Evolutionary conservation across 2,113 vertebrate genomes (phyloP).

Genomic region (Gymnarchus niloticus): DNA sequence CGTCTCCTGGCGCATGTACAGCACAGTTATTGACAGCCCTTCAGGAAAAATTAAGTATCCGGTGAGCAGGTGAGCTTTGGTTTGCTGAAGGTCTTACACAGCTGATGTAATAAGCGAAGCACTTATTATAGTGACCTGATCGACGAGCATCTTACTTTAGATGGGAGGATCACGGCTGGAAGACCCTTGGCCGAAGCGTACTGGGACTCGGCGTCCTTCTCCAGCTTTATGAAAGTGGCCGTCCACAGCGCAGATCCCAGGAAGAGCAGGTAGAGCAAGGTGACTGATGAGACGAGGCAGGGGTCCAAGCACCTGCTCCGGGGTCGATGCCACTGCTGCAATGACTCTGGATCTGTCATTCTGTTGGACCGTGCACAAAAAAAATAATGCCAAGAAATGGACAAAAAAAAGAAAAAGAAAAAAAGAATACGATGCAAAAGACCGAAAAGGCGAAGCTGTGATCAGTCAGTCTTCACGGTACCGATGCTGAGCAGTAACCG

Average conservation of each 20-base stretch:
- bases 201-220: too few relatives aligned
- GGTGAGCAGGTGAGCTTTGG: too few relatives aligned
- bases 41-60: too few relatives aligned
- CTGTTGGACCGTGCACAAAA: background rate
- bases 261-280: constrained; percentile 38
- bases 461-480: background rate
- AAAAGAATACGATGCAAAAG: background rate
- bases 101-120: too few relatives aligned
- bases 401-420: too few relatives aligned
- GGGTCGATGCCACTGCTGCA: constrained; percentile 21
- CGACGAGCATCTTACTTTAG: too few relatives aligned
- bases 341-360: constrained; percentile 46
- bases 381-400: too few relatives aligned
- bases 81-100: too few relatives aligned
- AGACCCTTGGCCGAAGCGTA: too few relatives aligned
- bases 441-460: background rate
- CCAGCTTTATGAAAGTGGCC: constrained; percentile 19
- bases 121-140: too few relatives aligned
- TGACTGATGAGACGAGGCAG: constrained; percentile 45
- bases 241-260: constrained; percentile 28
- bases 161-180: too few relatives aligned
- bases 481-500: background rate
- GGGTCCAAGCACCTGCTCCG: constrained; percentile 42
- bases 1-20: background rate
- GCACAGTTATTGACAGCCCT: background rate